Evolutionary conservation across 1,140 invertebrate genomes (phyloP), one percentile per base, ranked within the genome.

Genomic region (Plectrocnemia conspersa): DNA sequence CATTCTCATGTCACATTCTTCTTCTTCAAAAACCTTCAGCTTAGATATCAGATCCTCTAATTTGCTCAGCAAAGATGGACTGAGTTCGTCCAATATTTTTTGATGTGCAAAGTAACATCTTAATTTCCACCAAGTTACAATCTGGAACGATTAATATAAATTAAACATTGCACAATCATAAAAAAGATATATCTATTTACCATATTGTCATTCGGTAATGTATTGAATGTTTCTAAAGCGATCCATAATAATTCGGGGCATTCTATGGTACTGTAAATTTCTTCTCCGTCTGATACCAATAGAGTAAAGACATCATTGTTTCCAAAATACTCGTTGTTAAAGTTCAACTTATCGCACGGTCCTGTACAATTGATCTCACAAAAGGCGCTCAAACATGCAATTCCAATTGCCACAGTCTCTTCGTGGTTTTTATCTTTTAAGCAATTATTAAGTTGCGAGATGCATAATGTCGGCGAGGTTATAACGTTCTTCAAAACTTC

Each of bases 351-450:
- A 57, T 73, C 63, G 54, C 76, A 67, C n/a, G 88, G 86, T 7
- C 89, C 85, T 52, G 83, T 84, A 77, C 88, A 93, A 71, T 93
- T 94, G 27, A 74, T 76, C 70, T 91, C 85, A 52, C 88, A 78
- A 74, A 92, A 93, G 29, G 77, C 73, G 46, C 86, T 76, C 10
- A 91, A 68, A 53, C 80, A 77, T 11, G 82, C 69, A 36, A 84
- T 69, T 13, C 77, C 83, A 57, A 77, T 58, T 29, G 64, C 66
- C 10, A 82, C 55, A 13, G 76, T 36, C 45, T 71, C 42, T 27
- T 16, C 42, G 18, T 35, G 38, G 19, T 58, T 47, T 47, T 68
- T 56, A 4, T 19, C 25, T n/a, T n/a, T 22, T 56, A 19, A 64
- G 33, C 6, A 64, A 35, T 29, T 50, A 50, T 2, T 70, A 27